These are phyloP conservation scores for Perca fluviatilis DNA, from an alignment of 2,113 vertebrate genomes.

Conservation along the genomic window DNA sequence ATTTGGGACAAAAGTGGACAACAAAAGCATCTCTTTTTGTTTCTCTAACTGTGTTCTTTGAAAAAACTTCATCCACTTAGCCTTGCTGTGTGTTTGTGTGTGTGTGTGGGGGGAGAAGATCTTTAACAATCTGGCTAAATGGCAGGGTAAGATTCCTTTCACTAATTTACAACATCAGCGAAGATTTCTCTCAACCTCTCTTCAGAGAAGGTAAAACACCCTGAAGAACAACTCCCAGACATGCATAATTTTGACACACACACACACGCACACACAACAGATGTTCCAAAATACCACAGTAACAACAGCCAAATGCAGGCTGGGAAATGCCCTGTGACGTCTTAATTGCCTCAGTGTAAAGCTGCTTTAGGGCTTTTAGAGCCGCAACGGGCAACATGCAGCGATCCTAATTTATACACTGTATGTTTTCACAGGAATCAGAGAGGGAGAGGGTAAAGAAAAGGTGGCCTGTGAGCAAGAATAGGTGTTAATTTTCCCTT, in stretches of 20 bases:
- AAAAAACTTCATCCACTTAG: not conserved
- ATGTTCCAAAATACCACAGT: constrained; percentile 81
- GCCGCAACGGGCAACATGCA: constrained; percentile 18
- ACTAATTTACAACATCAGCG: constrained; percentile 61
- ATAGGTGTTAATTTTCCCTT: constrained; percentile 36
- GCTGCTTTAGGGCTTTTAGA: constrained; percentile 47
- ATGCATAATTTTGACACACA: constrained; percentile 33
- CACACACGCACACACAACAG: constrained; percentile 71
- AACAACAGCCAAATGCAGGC: constrained; percentile 73
- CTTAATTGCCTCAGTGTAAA: constrained; percentile 57
- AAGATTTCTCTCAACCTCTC: constrained; percentile 33
- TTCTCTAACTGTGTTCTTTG: constrained; percentile 27
- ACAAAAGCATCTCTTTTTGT: constrained; percentile 21
- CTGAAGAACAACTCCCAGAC: constrained; percentile 61
- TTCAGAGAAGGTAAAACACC: constrained; percentile 59
- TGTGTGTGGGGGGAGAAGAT: constrained; percentile 19
- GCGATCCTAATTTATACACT: constrained; percentile 9
- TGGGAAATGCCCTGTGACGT: constrained; percentile 68
- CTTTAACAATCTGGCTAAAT: constrained; percentile 31
- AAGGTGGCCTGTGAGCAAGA: constrained; percentile 28
- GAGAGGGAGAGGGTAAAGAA: constrained; percentile 17
- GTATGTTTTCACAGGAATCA: constrained; percentile 48
- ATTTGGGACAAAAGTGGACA: constrained; percentile 25
- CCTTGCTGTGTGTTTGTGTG: constrained; percentile 5
- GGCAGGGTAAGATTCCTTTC: constrained; percentile 38